Percentiles rank a stretch among this genome's conserved stretches.
Conservation (phyloP, 2,113 vertebrate genomes). For the Melozone crissalis region DNA sequence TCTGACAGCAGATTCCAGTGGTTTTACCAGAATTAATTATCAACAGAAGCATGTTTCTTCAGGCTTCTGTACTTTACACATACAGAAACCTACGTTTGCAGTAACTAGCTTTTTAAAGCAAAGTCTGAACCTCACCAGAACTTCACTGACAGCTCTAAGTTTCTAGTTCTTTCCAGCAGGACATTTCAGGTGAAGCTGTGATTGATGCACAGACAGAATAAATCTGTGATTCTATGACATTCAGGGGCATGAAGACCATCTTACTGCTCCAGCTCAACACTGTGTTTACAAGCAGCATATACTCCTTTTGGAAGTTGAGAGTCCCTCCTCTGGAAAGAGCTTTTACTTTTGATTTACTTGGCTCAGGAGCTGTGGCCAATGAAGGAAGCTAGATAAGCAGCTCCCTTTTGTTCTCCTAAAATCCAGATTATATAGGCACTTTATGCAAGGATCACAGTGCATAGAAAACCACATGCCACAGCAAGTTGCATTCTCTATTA, state of each 20-base stretch:
- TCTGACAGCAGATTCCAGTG: background rate
- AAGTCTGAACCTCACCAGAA: background rate
- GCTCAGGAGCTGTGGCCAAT: background rate
- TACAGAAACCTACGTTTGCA: background rate
- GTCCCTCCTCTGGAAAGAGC: background rate
- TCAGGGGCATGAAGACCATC: background rate
- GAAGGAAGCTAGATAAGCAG: constrained; percentile 25
- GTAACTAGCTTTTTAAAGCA: background rate
- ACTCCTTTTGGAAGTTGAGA: background rate
- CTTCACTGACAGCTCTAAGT: background rate
- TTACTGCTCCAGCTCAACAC: background rate
- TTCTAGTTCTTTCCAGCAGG: background rate
- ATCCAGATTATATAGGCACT: background rate
- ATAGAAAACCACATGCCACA: background rate
- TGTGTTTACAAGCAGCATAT: background rate
- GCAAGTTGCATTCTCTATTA: constrained; percentile 11
- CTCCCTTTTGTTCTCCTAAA: constrained; percentile 23
- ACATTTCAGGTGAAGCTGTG: background rate
- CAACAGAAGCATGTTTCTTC: background rate
- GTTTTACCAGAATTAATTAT: background rate
- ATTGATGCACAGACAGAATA: background rate
- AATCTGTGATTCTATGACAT: background rate
- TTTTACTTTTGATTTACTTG: constrained; percentile 15
- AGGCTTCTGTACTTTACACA: background rate
- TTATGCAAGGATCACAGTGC: background rate